Evolutionary conservation across 2,888 invertebrate genomes (phyloP), one percentile per base, ranked within the genome.

Genomic region (Endotricha flammealis): DNA sequence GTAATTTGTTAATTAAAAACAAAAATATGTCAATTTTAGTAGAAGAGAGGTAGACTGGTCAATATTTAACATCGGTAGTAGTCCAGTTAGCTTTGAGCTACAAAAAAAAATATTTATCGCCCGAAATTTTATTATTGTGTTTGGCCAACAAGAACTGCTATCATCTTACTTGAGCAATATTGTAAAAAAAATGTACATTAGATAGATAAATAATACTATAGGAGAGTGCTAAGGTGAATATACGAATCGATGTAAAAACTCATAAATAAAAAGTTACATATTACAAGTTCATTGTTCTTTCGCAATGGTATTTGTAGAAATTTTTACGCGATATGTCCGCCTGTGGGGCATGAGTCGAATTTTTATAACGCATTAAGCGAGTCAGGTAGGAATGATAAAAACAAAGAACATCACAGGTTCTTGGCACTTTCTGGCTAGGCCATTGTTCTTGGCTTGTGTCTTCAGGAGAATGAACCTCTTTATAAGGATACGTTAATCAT

Each of bases 321-420:
- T 75, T 75, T 76, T 76, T 73, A 79, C 63, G 72, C 71, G 71
- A 81, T 67, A 78, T 73, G 66, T 71, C 67, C 72, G 65, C 53
- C 57, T 61, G 44, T 47, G 54, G 51, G 50, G 74, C 83, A 73
- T 57, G 81, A 38, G 39, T 59, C 64, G 86, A 83, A 86, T 86
- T 79, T 83, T 80, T 76, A 86, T 80, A 64, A 52, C 64, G 49
- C 62, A 75, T 81, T 82, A 71, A 72, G 72, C 65, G 65, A 62
- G 44, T 48, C 57, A 57, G 50, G 57, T 54, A 52, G 50, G 50
- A 66, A 51, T 59, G 52, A 66, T 62, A 50, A 66, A 74, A 73
- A 82, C 79, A 83, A 85, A 83, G 76, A 72, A 61, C 57, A 54
- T 49, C 50, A 48, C 51, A 44, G 63, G 64, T 70, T 74, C 73